phyloP scores from a whole-genome alignment of 1,140 invertebrate species.

The Leptonema lineaticorne region DNA sequence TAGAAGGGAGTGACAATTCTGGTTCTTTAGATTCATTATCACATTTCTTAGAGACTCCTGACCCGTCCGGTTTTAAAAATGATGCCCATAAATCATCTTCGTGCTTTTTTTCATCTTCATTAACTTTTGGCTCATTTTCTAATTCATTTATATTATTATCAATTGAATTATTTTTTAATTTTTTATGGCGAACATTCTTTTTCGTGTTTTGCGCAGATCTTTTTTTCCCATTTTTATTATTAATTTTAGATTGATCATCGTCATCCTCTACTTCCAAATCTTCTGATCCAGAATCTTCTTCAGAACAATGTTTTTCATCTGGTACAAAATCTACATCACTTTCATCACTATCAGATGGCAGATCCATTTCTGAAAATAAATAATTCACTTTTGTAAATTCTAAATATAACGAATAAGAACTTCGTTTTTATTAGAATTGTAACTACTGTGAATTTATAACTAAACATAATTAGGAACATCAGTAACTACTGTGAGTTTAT shows the following conservation, averaged over 20 bases:
- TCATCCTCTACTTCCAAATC: conserved; percentile 50
- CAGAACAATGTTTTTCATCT: conserved; percentile 49
- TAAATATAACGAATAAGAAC: too few relatives aligned
- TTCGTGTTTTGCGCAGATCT: conserved; percentile 43
- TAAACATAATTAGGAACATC: too few relatives aligned
- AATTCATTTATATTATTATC: conserved; percentile 47
- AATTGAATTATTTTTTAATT: neutral
- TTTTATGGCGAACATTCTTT: conserved; percentile 45
- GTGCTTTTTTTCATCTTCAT: conserved; percentile 57
- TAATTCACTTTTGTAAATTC: neutral
- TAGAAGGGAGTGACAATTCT: neutral
- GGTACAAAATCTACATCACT: conserved; percentile 56
- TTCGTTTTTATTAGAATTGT: too few relatives aligned
- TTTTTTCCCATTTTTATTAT: conserved; percentile 47
- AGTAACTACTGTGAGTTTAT: too few relatives aligned
- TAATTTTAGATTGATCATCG: conserved; percentile 46
- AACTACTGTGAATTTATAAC: too few relatives aligned
- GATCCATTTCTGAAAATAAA: conserved; percentile 30
- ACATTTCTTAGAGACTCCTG: neutral
- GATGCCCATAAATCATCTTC: conserved; percentile 73
- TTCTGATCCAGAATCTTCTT: conserved; percentile 42
- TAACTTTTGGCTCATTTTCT: conserved; percentile 40
- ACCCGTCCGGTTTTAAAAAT: conserved; percentile 68
- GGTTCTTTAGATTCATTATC: neutral
- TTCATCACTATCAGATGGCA: conserved; percentile 51